Percentiles rank a stretch among this genome's conserved stretches.
phyloP scores from a whole-genome alignment of 2,113 vertebrate species.

The Gallinago jamesoni region DNA sequence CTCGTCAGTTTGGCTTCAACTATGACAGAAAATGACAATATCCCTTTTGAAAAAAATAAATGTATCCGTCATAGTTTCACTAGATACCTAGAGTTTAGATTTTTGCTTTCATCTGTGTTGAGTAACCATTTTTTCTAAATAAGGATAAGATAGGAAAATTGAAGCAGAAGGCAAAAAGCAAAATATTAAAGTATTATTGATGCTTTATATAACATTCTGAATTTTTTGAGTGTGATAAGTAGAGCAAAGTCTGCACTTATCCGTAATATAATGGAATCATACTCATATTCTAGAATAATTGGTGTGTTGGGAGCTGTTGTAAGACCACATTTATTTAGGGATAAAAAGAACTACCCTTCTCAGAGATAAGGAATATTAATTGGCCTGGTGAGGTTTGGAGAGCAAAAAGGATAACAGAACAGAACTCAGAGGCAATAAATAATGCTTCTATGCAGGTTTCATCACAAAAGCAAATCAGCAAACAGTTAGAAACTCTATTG shows the following conservation, averaged over 20 bases:
- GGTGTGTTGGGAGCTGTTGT: not conserved
- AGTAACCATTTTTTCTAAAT: not conserved
- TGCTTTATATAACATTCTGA: not conserved
- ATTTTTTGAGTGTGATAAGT: slow-evolving; percentile 9
- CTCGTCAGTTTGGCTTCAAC: not conserved
- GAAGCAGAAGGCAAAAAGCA: not conserved
- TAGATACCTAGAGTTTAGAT: not conserved
- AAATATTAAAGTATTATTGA: not conserved
- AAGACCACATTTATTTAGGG: slow-evolving; percentile 13
- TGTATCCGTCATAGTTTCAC: not conserved
- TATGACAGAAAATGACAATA: not conserved
- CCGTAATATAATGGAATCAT: not conserved
- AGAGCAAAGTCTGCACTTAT: slow-evolving; percentile 8
- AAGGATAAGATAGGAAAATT: not conserved
- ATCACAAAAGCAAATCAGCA: not conserved
- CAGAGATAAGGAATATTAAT: slow-evolving; percentile 52
- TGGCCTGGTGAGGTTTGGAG: not conserved
- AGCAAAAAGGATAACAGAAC: not conserved
- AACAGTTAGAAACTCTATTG: not conserved
- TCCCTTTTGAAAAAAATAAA: not conserved
- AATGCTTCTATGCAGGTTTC: not conserved
- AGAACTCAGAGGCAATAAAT: not conserved
- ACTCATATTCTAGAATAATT: slow-evolving; percentile 8
- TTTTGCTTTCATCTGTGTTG: not conserved
- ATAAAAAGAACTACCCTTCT: slow-evolving; percentile 19